Base-by-base conservation (phyloP, 1,140 invertebrate genomes). In the Neotoxoptera formosana region DNA sequence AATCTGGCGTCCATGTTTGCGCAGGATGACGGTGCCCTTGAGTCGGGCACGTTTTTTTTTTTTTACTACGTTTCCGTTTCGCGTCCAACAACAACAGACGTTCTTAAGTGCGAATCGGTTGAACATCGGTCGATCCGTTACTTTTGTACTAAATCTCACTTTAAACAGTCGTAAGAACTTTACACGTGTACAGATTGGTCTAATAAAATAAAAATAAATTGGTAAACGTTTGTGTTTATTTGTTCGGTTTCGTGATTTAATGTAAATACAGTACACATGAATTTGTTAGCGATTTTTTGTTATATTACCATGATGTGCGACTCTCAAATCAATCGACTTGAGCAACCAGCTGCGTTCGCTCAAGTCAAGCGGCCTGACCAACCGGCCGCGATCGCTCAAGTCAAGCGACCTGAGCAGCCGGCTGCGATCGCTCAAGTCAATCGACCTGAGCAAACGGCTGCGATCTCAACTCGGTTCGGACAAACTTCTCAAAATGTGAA, bases 11-110 rank as follows among this genome's bases (percentile, higher is more conserved):
- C 25, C 34, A 81, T 45, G 81, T 93, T 86, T 53, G 34, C 21
- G 76, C 48, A 56, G 81, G 48, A 84, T 86, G 91, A 93, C 91
- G 91, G 47, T 41, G 91, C 17, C 91, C 91, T 93, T 93, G 81
- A 53, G n/a, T 60, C 20, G 47, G 6, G 81, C 91, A 86, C 91
- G 91, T 93, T 84, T 93, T 86, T 41, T 93, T 86, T 41, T 53
- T 92, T 47, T 91, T 34, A 53, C 25, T 67, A n/a, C 48, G 81
- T 93, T 93, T 93, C 91, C 91, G 91, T 93, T 83, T 93, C 60
- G 41, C 30, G 67, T 81, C 47, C 47, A 48, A 47, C 76, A 45
- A 76, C 90, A 83, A 8, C 91, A 56, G 81, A 51, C 91, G 91
- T 84, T n/a, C 76, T 53, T n/a, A 93, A 51, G 48, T 67, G 91